Percentiles rank a stretch among this genome's conserved stretches.
Evolutionary conservation across 2,888 invertebrate species (phyloP).

Genomic region (Agrypnus murinus): DNA sequence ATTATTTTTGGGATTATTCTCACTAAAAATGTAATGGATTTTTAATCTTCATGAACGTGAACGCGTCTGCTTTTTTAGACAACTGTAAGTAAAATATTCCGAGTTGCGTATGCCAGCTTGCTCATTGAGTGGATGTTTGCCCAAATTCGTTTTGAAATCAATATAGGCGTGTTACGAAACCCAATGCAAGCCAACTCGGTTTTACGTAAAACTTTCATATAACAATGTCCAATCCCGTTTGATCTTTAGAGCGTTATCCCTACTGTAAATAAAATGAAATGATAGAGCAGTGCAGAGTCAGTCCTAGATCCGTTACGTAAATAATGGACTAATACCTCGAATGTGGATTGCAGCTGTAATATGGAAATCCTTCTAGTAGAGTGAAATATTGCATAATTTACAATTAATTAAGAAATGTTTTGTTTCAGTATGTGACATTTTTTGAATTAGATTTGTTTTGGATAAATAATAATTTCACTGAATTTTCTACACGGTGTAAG

Average conservation of each 20-base stretch:
- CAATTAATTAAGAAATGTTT: no score
- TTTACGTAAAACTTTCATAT: slow-evolving; percentile 30
- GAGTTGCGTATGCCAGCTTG: slow-evolving; percentile 27
- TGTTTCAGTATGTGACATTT: no score
- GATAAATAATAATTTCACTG: no score
- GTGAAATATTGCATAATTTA: no score
- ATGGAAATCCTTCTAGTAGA: no score
- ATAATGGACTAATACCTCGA: background rate
- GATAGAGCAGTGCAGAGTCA: background rate
- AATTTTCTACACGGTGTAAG: no score
- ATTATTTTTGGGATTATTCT: no score
- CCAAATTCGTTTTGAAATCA: slow-evolving; percentile 18
- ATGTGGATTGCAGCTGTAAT: no score
- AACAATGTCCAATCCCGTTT: slow-evolving; percentile 7
- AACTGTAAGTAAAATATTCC: slow-evolving; percentile 12
- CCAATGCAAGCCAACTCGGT: slow-evolving; percentile 19
- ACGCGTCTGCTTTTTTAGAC: background rate
- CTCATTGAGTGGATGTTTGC: background rate
- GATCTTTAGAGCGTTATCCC: slow-evolving; percentile 20
- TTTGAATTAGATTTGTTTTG: no score
- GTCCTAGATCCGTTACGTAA: background rate
- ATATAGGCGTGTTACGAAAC: slow-evolving; percentile 22
- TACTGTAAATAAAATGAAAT: slow-evolving; percentile 15
- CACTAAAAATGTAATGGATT: no score
- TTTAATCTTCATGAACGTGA: no score